Base-by-base conservation (phyloP, 2,888 invertebrate species). In the Crioceris asparagi region DNA sequence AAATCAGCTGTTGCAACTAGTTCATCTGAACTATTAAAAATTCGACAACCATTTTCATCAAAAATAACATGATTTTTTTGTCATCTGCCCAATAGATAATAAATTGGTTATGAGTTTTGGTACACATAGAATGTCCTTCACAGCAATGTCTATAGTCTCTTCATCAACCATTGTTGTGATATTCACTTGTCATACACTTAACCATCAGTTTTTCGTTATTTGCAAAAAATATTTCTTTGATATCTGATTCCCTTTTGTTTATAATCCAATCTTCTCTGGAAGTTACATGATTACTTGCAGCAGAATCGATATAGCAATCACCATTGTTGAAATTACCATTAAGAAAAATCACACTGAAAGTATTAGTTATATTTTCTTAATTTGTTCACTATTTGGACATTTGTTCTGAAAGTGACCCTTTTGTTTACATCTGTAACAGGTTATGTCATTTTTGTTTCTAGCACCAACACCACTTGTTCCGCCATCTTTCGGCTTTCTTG, bases 21-120 rank as follows among this genome's bases (percentile, higher is more conserved):
- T 6, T 16, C 10, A 14, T 41, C 17, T 11, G 37, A 23, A 15
- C 25, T 43, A 35, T 51, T 48, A 34, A 38, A 49, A 31, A 51
- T 48, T n/a, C 45, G 18, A 35, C 50, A 49, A 12, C 45, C 40
- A 12, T 39, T 34, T 34, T 29, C 35, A 36, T 40, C 31, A 40
- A 52, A 53, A 14, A 30, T 29, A n/a, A 50, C 48, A 17, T 32
- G 30, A 33, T 51, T 50, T 47, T 36, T 46, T 48, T 12, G 51
- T 48, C 23, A 53, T 18, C 36, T 47, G 39, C 35, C 45, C 27
- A 25, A 51, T 51, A 11, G 48, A 53, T 36, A 50, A 43, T 11
- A 50, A 38, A 39, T 52, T 51, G 14, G 51, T 53, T 17, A 45
- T 41, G 18, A 52, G 27, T 18, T 43, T 38, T 32, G 49, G 49